These are phyloP conservation scores for Macroramphosus scolopax DNA, from an alignment of 2,797 vertebrate species.

Conservation along the genomic window DNA sequence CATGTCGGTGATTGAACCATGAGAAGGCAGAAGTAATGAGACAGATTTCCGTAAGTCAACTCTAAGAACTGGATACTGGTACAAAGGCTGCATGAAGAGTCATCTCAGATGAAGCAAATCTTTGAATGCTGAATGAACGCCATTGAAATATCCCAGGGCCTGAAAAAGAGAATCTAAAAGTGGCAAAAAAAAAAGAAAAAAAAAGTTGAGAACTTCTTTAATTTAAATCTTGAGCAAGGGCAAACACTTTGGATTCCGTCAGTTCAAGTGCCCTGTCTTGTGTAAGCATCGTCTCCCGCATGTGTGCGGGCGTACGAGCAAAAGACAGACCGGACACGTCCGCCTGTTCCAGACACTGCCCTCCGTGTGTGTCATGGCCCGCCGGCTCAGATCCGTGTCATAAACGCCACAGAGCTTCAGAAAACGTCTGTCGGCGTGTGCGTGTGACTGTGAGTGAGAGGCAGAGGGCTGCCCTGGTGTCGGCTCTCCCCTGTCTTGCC, in stretches of 20 bases:
- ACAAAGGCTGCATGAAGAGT: conserved; percentile 30
- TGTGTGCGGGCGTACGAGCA: conserved; percentile 32
- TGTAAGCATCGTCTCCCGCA: conserved; percentile 39
- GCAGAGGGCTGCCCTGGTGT: conserved; percentile 53
- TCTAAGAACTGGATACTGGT: conserved; percentile 39
- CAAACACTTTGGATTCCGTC: conserved; percentile 46
- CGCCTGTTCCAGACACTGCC: conserved; percentile 63
- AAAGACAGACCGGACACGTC: conserved; percentile 63
- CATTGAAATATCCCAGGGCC: conserved; percentile 20
- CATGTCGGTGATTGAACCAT: conserved; percentile 47
- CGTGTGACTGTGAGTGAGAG: conserved; percentile 32
- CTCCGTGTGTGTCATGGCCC: conserved; percentile 67
- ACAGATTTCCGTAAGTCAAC: conserved; percentile 55
- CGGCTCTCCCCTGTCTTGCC: conserved; percentile 63
- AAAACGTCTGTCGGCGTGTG: conserved; percentile 22
- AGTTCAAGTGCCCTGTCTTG: conserved; percentile 52
- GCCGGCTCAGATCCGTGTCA: conserved; percentile 68
- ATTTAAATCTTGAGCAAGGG: conserved; percentile 46
- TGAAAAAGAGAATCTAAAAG: background rate
- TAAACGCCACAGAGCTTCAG: conserved; percentile 39
- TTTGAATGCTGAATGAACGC: conserved; percentile 35
- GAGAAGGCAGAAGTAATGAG: conserved; percentile 54
- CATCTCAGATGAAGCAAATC: conserved; percentile 37
- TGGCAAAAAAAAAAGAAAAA: conserved; percentile 17
- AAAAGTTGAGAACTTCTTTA: conserved; percentile 19